phyloP scores from a whole-genome alignment of 2,113 vertebrate species.

The Pyrgilauda ruficollis region DNA sequence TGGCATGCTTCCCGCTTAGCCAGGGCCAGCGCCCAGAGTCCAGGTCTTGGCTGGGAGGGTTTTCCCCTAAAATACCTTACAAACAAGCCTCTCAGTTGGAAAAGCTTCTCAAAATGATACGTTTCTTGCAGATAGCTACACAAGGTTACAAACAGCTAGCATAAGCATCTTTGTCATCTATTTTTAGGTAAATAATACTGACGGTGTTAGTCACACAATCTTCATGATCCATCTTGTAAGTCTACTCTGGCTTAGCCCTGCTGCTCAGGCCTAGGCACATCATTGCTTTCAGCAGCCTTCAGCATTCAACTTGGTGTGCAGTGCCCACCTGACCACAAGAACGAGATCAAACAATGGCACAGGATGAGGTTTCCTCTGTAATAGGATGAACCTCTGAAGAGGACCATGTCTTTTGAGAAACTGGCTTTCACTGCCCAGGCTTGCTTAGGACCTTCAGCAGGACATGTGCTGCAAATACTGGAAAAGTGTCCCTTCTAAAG shows the following conservation, averaged over 20 bases:
- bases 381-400: not conserved
- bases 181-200: not conserved
- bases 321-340: not conserved
- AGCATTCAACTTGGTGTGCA: accelerated
- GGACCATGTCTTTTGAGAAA: not conserved
- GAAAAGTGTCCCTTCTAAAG: not conserved
- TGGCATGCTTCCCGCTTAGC: not conserved
- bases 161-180: not conserved
- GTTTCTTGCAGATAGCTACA: not conserved
- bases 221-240: not conserved
- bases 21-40: not conserved
- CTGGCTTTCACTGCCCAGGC: not conserved
- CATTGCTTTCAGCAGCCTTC: not conserved
- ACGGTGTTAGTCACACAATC: not conserved
- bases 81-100: not conserved
- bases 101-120: not conserved
- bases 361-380: not conserved
- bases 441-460: not conserved
- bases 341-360: not conserved
- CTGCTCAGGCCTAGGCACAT: not conserved
- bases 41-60: not conserved
- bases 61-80: not conserved
- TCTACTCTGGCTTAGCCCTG: not conserved
- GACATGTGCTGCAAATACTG: not conserved
- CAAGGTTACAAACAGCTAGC: not conserved